Conservation (phyloP, 2,113 vertebrate species). For the Nettapus auritus region DNA sequence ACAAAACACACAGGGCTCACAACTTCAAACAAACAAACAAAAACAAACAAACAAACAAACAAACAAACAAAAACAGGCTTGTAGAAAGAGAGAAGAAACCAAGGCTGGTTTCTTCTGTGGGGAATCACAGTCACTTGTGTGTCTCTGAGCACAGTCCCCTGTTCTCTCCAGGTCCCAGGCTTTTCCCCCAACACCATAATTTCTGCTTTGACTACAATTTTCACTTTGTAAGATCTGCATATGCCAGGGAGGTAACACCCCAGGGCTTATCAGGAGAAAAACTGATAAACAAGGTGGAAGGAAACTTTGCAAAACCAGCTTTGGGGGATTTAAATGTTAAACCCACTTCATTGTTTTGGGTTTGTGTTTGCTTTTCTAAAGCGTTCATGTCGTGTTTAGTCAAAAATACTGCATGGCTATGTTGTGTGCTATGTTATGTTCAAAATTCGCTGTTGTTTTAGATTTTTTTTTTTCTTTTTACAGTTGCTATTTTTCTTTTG, state of each 20-base stretch:
- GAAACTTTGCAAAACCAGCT: constrained; percentile 9
- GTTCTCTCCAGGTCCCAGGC: not conserved
- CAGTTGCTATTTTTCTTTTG: not conserved
- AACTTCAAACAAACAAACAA: too few species aligned
- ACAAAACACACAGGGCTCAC: not conserved
- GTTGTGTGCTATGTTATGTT: not conserved
- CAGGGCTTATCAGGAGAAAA: not conserved
- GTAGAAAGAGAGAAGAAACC: too few species aligned
- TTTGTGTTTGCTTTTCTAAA: not conserved
- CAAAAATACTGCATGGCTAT: not conserved
- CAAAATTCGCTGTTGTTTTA: not conserved
- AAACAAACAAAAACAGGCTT: too few species aligned
- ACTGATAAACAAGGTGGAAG: not conserved
- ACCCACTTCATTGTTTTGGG: not conserved
- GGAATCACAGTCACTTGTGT: not conserved
- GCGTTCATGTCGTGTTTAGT: not conserved
- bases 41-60: too few species aligned
- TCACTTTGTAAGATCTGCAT: not conserved
- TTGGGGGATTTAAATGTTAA: constrained; percentile 51
- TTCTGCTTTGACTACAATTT: not conserved
- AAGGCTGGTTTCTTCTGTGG: not conserved
- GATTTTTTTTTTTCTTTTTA: not conserved
- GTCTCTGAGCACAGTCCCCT: not conserved
- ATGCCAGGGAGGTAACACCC: not conserved
- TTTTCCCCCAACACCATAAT: not conserved